A percentile compares a stretch with the other conserved stretches of the same genome.
phyloP scores from a whole-genome alignment of 2,888 invertebrate species.

The Caenorhabditis panamensis region DNA sequence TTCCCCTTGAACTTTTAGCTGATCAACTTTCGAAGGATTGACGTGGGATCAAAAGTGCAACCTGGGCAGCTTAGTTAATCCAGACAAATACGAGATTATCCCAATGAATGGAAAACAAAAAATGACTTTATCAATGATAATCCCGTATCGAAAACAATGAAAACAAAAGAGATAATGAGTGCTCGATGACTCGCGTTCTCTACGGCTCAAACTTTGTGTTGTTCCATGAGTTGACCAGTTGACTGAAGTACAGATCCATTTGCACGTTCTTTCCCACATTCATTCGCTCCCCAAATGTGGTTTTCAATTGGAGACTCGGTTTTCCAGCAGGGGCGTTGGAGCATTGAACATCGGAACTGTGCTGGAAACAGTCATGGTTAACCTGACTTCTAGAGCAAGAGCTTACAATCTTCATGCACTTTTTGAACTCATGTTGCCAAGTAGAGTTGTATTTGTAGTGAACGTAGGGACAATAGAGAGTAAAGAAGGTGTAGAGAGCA shows the following conservation, averaged over 20 bases:
- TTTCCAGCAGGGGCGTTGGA: slow-evolving; percentile 26
- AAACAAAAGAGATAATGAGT: neutral
- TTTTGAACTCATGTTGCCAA: slow-evolving; percentile 48
- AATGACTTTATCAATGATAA: neutral
- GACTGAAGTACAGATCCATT: slow-evolving; percentile 36
- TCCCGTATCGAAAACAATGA: neutral
- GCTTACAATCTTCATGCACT: slow-evolving; percentile 31
- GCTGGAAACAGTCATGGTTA: slow-evolving; percentile 9
- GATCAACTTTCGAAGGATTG: too few species aligned
- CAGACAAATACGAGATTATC: too few species aligned
- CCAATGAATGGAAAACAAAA: too few species aligned
- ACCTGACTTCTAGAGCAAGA: neutral
- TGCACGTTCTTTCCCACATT: slow-evolving; percentile 31
- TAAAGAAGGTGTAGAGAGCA: slow-evolving; percentile 19
- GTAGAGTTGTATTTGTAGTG: slow-evolving; percentile 45
- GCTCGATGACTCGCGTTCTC: neutral
- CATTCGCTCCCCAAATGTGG: slow-evolving; percentile 40
- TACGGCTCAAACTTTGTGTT: slow-evolving; percentile 12
- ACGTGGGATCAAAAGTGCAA: too few species aligned
- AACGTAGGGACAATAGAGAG: slow-evolving; percentile 30
- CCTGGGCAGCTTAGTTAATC: too few species aligned
- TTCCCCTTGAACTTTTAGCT: too few species aligned
- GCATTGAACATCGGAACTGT: slow-evolving; percentile 37
- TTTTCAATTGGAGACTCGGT: slow-evolving; percentile 37
- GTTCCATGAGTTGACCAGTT: slow-evolving; percentile 34